A percentile compares a stretch with the other conserved stretches of the same genome.
Evolutionary conservation across 2,113 vertebrate genomes (phyloP).

Genomic region (Syrmaticus mikado): DNA sequence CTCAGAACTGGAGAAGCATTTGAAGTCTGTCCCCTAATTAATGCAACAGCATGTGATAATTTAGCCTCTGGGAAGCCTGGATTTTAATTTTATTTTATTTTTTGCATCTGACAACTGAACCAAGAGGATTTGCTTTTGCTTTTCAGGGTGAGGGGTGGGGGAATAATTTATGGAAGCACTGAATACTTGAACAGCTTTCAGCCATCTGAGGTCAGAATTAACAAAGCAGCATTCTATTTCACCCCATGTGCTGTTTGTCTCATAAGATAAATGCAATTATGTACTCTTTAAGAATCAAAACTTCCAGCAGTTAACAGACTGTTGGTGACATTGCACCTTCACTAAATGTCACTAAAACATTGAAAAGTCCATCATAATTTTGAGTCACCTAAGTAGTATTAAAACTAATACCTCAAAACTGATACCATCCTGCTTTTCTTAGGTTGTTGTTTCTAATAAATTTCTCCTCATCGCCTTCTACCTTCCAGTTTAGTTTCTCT

Average conservation of each 20-base stretch:
- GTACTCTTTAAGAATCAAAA: neutral
- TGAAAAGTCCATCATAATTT: neutral
- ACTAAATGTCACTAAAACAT: neutral
- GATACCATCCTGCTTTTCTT: neutral
- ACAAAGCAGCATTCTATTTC: neutral
- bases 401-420: neutral
- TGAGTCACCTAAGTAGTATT: neutral
- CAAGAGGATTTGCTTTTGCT: neutral
- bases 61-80: neutral
- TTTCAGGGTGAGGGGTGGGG: neutral
- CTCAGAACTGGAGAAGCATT: neutral
- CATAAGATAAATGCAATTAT: neutral
- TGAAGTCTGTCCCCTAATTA: slow-evolving; percentile 45
- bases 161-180: neutral
- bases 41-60: slow-evolving; percentile 32
- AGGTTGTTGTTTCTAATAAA: rapidly evolving
- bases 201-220: neutral
- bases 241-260: neutral
- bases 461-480: neutral
- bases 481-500: neutral
- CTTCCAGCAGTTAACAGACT: neutral
- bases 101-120: neutral
- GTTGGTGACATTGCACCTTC: neutral
- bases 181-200: neutral
- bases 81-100: neutral